phyloP scores from a whole-genome alignment of 2,797 vertebrate species.

The Acanthornis magna region DNA sequence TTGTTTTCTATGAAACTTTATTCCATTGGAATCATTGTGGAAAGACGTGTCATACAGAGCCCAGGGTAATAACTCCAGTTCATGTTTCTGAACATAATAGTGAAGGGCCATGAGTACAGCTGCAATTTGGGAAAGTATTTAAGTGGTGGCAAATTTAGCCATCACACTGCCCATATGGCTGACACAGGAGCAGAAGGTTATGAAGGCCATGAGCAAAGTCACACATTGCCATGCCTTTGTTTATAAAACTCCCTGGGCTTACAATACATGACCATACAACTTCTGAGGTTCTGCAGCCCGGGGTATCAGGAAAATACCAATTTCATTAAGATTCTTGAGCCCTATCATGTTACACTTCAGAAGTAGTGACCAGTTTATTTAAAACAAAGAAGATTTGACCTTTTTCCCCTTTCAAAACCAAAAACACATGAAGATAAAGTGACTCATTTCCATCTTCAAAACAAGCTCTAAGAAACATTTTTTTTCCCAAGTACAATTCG shows the following conservation, averaged over 20 bases:
- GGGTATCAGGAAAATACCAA: conserved; percentile 73
- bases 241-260: conserved; percentile 65
- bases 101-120: neutral
- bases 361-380: conserved; percentile 79
- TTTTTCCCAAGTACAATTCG: conserved; percentile 67
- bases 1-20: neutral
- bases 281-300: conserved; percentile 19
- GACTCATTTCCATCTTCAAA: conserved; percentile 88
- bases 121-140: neutral
- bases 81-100: neutral
- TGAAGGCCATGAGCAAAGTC: conserved; percentile 80
- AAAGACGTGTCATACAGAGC: neutral
- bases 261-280: conserved; percentile 42
- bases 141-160: conserved; percentile 51
- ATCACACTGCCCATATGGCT: conserved; percentile 45
- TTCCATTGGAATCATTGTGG: neutral
- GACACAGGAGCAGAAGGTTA: conserved; percentile 59
- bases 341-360: conserved; percentile 81
- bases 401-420: conserved; percentile 83
- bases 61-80: neutral
- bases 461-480: conserved; percentile 80
- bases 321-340: conserved; percentile 76
- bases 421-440: conserved; percentile 89
- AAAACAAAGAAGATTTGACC: conserved; percentile 85
- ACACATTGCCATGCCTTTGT: conserved; percentile 66